Evolutionary conservation across 2,113 vertebrate species (phyloP).

Genomic region (Microtus richardsoni): DNA sequence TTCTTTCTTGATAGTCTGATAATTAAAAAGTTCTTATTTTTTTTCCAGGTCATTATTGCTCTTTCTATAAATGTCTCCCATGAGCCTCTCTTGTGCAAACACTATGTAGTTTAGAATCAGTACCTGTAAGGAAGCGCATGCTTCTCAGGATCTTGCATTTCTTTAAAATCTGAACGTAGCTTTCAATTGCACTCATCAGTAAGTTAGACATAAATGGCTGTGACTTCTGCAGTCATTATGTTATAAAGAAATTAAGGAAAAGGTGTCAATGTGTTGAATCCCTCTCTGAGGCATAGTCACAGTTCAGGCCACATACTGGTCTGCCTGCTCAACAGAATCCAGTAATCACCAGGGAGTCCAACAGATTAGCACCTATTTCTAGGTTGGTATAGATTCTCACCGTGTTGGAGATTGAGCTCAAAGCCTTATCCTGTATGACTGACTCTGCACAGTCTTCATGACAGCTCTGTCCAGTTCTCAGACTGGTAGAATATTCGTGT

Average conservation of each 20-base stretch:
- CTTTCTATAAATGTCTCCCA: not conserved
- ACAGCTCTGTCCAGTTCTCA: not conserved
- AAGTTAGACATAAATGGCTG: not conserved
- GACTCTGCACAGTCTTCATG: not conserved
- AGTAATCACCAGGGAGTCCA: not conserved
- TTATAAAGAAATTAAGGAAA: not conserved
- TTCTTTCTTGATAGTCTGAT: not conserved
- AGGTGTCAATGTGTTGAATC: not conserved
- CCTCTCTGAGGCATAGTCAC: not conserved
- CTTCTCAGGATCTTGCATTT: not conserved
- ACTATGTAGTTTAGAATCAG: not conserved
- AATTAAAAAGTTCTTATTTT: not conserved
- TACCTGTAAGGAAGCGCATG: not conserved
- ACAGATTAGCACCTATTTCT: not conserved
- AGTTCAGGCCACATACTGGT: not conserved
- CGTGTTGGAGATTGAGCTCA: rapidly evolving
- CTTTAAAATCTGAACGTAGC: not conserved
- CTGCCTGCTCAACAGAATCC: not conserved
- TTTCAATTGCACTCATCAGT: not conserved
- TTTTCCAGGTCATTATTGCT: not conserved
- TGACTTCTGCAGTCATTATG: not conserved
- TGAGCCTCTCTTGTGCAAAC: not conserved
- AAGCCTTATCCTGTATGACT: too few relatives aligned
- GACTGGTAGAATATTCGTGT: not conserved
- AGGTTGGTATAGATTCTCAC: too few relatives aligned